phyloP scores from a whole-genome alignment of 1,140 invertebrate genomes.

The Drosophila nebulosa region DNA sequence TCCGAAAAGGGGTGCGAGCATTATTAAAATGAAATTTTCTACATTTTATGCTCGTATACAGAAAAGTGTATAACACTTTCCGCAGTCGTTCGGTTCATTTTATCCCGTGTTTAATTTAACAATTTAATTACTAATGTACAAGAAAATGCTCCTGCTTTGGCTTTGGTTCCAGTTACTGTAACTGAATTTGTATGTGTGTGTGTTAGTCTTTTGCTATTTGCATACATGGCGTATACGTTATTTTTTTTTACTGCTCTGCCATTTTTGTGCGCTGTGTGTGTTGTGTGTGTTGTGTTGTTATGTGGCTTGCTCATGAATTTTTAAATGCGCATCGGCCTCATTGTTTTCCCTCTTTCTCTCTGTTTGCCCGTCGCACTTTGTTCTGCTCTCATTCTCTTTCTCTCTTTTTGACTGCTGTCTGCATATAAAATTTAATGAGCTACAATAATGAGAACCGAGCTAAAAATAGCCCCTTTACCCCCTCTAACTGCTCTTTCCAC shows the following conservation, averaged over 20 bases:
- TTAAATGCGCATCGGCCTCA: slow-evolving; percentile 41
- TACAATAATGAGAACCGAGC: slow-evolving; percentile 62
- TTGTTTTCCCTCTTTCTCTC: slow-evolving; percentile 14
- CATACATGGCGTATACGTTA: slow-evolving; percentile 52
- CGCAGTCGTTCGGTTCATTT: not conserved
- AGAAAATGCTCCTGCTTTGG: not conserved
- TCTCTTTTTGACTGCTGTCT: slow-evolving; percentile 1
- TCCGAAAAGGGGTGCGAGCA: not conserved
- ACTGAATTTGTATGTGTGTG: not conserved
- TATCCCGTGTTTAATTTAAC: slow-evolving; percentile 28
- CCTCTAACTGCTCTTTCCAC: not conserved
- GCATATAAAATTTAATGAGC: slow-evolving; percentile 75
- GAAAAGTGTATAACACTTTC: not conserved
- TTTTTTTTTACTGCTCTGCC: not conserved
- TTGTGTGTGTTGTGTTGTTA: slow-evolving; percentile 9
- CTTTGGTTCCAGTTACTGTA: not conserved
- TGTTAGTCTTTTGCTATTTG: not conserved
- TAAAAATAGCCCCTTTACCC: slow-evolving; percentile 53
- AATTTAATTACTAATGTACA: slow-evolving; percentile 41
- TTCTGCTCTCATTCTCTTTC: not conserved
- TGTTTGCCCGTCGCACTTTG: not conserved
- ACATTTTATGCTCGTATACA: not conserved
- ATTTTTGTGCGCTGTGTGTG: not conserved
- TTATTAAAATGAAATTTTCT: not conserved
- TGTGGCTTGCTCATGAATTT: slow-evolving; percentile 54